Evolutionary conservation across 2,888 invertebrate genomes (phyloP).

Genomic region (Eupelmus urozonus): DNA sequence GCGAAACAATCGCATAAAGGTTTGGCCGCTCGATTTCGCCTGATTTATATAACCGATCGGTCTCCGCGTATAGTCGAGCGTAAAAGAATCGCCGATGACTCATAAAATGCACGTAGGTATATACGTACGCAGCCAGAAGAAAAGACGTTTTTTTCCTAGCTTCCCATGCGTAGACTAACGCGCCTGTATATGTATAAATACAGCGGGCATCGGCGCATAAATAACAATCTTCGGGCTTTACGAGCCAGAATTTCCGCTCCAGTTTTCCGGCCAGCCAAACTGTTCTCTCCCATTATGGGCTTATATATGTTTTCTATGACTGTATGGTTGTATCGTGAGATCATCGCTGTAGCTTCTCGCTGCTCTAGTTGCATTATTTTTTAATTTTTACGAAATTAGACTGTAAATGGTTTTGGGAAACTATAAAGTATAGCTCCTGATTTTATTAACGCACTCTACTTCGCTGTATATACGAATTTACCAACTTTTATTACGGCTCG

Average conservation of each 20-base stretch:
- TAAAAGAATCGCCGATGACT: conserved; percentile 39
- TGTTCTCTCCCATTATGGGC: conserved; percentile 1
- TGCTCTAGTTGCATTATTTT: too few relatives aligned
- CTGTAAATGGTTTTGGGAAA: too few relatives aligned
- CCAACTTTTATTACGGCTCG: too few relatives aligned
- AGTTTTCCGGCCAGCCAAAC: conserved; percentile 29
- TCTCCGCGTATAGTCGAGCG: background rate
- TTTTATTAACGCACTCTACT: too few relatives aligned
- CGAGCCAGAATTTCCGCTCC: conserved; percentile 48
- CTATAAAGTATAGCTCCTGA: too few relatives aligned
- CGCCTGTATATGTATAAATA: background rate
- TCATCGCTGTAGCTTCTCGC: too few relatives aligned
- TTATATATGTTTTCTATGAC: too few relatives aligned
- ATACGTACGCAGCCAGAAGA: conserved; percentile 23
- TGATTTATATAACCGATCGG: conserved; percentile 30
- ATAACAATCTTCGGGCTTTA: conserved; percentile 35
- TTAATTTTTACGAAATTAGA: too few relatives aligned
- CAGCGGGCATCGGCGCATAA: conserved; percentile 4
- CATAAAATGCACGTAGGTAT: conserved; percentile 10
- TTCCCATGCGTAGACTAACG: background rate
- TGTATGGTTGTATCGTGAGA: too few relatives aligned
- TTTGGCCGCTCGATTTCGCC: conserved; percentile 35
- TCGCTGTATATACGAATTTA: too few relatives aligned
- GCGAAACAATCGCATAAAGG: conserved; percentile 46
- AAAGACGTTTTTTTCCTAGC: conserved; percentile 11